Percentiles rank a stretch among this genome's conserved stretches.
Evolutionary conservation across 2,888 invertebrate genomes (phyloP).

Genomic region (Heteromurus nitidus): DNA sequence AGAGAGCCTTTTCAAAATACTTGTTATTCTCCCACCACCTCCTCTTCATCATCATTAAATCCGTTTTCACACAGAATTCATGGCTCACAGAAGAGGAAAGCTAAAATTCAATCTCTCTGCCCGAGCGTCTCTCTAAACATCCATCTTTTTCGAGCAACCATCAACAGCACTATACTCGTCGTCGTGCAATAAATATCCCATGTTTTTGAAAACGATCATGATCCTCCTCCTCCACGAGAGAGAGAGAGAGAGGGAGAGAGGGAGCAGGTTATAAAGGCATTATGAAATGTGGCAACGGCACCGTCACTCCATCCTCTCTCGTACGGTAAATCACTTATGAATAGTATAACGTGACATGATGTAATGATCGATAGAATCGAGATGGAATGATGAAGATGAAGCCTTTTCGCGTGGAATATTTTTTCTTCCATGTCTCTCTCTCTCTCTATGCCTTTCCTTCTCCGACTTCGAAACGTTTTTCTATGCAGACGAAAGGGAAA

Average conservation of each 20-base stretch:
- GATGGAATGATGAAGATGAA: constrained; percentile 23
- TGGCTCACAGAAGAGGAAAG: background rate
- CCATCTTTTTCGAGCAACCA: too few species aligned
- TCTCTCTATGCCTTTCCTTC: too few species aligned
- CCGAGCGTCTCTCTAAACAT: background rate
- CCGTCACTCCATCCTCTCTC: background rate
- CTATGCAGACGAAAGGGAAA: too few species aligned
- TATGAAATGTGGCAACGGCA: background rate
- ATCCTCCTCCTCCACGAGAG: background rate
- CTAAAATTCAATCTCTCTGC: constrained; percentile 7
- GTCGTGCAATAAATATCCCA: constrained; percentile 27
- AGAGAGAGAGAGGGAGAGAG: background rate
- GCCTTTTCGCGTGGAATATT: background rate
- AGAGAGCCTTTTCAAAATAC: background rate
- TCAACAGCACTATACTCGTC: too few species aligned
- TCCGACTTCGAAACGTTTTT: too few species aligned
- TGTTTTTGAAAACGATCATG: constrained; percentile 39
- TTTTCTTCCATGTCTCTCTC: too few species aligned
- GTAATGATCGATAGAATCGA: constrained; percentile 48
- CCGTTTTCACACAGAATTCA: too few species aligned
- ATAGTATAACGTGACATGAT: constrained; percentile 38
- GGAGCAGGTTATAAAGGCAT: too few species aligned
- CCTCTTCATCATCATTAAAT: constrained; percentile 12
- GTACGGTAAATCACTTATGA: constrained; percentile 28
- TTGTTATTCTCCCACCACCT: background rate